Evolutionary conservation across 1,140 invertebrate genomes (phyloP), one percentile per base, ranked within the genome.

Genomic region (Pararge aegeria): DNA sequence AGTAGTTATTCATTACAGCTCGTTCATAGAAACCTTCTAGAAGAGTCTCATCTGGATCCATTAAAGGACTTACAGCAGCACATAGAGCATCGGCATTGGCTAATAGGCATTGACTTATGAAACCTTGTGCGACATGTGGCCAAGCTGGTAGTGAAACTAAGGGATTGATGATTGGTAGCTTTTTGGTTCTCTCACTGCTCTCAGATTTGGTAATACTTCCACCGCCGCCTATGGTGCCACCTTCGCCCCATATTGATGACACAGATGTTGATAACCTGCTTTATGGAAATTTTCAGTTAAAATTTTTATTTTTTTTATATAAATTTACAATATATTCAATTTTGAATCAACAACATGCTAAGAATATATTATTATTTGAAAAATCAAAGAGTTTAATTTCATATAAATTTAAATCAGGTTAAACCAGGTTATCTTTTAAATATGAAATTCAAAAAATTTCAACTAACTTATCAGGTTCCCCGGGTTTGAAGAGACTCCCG

Each of bases 1-100:
- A 99, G 86, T 99, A 99, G 84, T 99, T 99, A 82, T 99, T 99
- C 98, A 99, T 99, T 0, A 99, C 98, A 66, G 97, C 98, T 65
- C 95, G 94, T 88, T 99, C 98, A 68, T 95, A 95, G 85, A 97
- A 98, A 2, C 97, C 97, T 90, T 97, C 96, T 90, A 97, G 84
- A 9, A 96, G 91, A 5, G 96, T 96, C 77, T 98, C 96, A 85
- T 98, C 96, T 0, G 95, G 94, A 87, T 98, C 97, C 94, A 98
- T 97, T 10, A 98, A 89, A 2, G 97, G 97, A 64, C 97, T 97
- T 10, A 97, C 97, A 5, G 97, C 96, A 29, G 97, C 97, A 90
- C 97, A 98, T 0, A 99, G 90, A 9, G 97, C 97, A 87, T 98
- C 97, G n/a, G 97, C 97, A 90, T 98, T 98, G 21, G 97, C 97